Conservation (phyloP, 2,797 vertebrate species). For the Gymnoscopelus braueri region DNA sequence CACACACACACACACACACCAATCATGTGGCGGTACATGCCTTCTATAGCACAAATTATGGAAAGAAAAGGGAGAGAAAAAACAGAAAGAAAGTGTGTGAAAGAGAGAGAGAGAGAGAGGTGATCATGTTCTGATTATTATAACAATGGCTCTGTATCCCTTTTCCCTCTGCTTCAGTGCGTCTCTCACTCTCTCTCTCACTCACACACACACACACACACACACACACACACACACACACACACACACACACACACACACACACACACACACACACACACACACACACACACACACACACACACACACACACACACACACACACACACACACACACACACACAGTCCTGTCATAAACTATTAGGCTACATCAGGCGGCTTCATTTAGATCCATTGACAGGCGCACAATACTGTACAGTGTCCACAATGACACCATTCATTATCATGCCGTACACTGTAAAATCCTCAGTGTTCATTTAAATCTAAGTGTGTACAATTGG, state of each 20-base stretch:
- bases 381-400: conserved; percentile 55
- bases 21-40: not conserved
- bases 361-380: conserved; percentile 58
- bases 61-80: not conserved
- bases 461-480: too few species aligned
- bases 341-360: conserved; percentile 63
- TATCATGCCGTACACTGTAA: conserved; percentile 26
- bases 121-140: conserved; percentile 25
- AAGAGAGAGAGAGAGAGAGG: conserved; percentile 4
- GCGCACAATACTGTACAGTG: conserved; percentile 44
- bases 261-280: conserved; percentile 36
- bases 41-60: not conserved
- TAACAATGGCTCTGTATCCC: conserved; percentile 52
- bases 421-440: conserved; percentile 35
- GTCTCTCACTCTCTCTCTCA: conserved; percentile 47
- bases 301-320: conserved; percentile 47
- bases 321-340: conserved; percentile 42
- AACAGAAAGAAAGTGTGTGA: conserved; percentile 12
- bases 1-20: not conserved
- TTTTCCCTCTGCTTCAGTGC: conserved; percentile 43
- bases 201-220: conserved; percentile 27
- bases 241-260: conserved; percentile 45
- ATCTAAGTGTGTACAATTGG: too few species aligned
- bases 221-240: conserved; percentile 32
- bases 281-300: conserved; percentile 23